Evolutionary conservation across 2,888 invertebrate genomes (phyloP), one percentile per base, ranked within the genome.

Genomic region (Leucoma salicis): DNA sequence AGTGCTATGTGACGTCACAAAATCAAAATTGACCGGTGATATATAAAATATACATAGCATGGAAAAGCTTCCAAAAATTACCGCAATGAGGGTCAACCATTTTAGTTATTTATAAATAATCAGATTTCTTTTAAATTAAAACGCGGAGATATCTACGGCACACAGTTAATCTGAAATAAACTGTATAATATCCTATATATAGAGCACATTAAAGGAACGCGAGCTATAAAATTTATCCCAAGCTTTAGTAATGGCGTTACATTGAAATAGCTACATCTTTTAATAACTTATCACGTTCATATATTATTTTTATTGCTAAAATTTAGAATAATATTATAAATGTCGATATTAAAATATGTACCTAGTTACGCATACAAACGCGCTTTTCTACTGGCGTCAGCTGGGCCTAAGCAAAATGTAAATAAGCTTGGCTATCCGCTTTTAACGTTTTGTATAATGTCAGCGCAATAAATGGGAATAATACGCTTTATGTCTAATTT

Each of bases 341-440:
- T 29, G 44, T 33, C 18, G 38, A 50, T 55, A 65, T 66, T 62
- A 63, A 56, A 64, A 65, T 62, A 62, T 72, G 67, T 60, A 52
- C 55, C 49, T 49, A 54, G 61, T 61, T 65, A 63, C 56, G 59
- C 44, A 59, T 52, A 53, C 48, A 60, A 48, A 46, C 46, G 46
- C 42, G 59, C 49, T 57, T 55, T 46, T 56, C 50, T 55, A 13
- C 13, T 13, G 67, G 73, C 72, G 73, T 67, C 78, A 79, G 80
- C 74, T 80, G 74, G 70, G 65, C 65, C 70, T 70, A 70, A 78
- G 73, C 78, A 78, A 81, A 77, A 77, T 81, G 78, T 78, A 78
- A 81, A 81, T 82, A 74, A 61, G 49, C 68, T 67, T 70, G 73
- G 78, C 76, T 78, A 80, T 76, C 73, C 76, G 57, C 65, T 63